Evolutionary conservation across 2,113 vertebrate species (phyloP).

Genomic region (Turnix velox): DNA sequence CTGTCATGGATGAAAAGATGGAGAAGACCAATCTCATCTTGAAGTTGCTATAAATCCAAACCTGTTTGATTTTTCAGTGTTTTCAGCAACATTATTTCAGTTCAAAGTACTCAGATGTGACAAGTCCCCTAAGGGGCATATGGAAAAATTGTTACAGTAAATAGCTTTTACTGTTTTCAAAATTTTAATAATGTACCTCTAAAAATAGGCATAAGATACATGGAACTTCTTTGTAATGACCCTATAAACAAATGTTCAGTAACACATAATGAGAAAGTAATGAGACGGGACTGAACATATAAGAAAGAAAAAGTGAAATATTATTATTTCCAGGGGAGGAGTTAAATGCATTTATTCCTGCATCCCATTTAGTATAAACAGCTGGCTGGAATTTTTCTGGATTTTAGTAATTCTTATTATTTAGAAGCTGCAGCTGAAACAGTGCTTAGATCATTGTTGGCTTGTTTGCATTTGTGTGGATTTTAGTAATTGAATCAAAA

Average conservation of each 20-base stretch:
- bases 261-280: neutral
- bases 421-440: neutral
- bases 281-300: neutral
- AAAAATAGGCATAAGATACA: neutral
- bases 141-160: neutral
- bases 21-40: neutral
- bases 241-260: slow-evolving; percentile 2
- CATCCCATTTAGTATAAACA: neutral
- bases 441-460: neutral
- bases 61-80: neutral
- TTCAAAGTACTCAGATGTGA: neutral
- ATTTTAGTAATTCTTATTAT: slow-evolving; percentile 4
- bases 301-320: slow-evolving; percentile 13
- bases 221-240: neutral
- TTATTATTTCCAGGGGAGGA: neutral
- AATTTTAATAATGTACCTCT: neutral
- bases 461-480: neutral
- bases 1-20: neutral
- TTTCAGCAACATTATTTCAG: neutral
- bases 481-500: too few relatives aligned
- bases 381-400: neutral
- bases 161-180: neutral
- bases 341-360: neutral
- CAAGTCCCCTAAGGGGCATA: neutral
- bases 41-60: neutral